A percentile compares a stretch with the other conserved stretches of the same genome.
Evolutionary conservation across 2,113 vertebrate species (phyloP).

Genomic region (Heliornis fulica): DNA sequence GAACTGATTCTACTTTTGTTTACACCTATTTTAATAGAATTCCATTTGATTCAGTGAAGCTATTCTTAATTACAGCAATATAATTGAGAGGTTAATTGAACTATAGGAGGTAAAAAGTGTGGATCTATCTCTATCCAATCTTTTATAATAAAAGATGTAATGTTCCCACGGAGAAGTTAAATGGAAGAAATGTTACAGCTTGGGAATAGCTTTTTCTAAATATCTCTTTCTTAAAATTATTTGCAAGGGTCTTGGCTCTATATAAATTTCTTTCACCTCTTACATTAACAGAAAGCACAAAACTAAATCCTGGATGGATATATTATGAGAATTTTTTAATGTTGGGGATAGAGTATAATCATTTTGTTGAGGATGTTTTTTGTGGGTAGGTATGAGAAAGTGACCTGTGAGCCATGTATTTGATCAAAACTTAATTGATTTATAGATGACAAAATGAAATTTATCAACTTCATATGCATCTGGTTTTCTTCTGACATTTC

Average conservation of each 20-base stretch:
- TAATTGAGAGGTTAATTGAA: slow-evolving; percentile 3
- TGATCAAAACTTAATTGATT: neutral
- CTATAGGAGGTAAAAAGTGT: neutral
- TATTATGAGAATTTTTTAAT: neutral
- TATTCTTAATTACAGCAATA: neutral
- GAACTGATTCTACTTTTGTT: neutral
- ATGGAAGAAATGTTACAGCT: neutral
- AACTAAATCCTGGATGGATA: neutral
- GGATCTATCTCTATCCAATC: neutral
- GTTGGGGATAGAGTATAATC: neutral
- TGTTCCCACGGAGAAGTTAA: neutral
- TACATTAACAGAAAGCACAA: neutral
- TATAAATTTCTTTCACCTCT: neutral
- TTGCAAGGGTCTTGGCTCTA: neutral
- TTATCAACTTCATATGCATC: neutral
- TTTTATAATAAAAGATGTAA: neutral
- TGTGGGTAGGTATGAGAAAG: neutral
- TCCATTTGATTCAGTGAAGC: neutral
- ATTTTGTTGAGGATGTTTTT: neutral
- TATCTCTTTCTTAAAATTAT: neutral
- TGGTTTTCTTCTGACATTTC: neutral
- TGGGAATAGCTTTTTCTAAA: neutral
- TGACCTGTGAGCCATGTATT: neutral
- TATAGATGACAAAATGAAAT: neutral
- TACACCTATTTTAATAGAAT: neutral